Evolutionary conservation across 2,113 vertebrate genomes (phyloP).

Genomic region (Taurulus bubalis): DNA sequence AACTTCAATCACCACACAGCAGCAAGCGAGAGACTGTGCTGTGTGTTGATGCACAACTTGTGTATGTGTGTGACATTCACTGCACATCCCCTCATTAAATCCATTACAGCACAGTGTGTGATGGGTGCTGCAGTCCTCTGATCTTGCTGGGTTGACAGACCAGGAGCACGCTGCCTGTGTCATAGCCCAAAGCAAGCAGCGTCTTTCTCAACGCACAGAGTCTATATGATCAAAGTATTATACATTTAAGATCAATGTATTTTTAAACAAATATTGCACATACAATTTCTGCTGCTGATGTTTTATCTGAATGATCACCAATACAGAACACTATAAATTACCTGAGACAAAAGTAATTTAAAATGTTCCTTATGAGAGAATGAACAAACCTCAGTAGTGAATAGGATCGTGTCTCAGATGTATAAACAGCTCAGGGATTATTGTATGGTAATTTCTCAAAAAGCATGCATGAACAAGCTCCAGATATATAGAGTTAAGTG

Average conservation of each 20-base stretch:
- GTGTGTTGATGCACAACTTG: slow-evolving; percentile 38
- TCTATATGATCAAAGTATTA: slow-evolving; percentile 1
- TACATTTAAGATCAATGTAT: slow-evolving; percentile 28
- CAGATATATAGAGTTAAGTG: slow-evolving; percentile 3
- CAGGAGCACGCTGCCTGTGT: slow-evolving; percentile 48
- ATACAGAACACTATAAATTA: slow-evolving; percentile 1
- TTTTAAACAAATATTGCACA: slow-evolving; percentile 18
- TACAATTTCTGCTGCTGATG: slow-evolving; percentile 12
- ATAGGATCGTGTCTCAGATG: background rate
- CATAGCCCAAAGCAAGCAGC: slow-evolving; percentile 59
- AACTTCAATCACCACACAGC: slow-evolving; percentile 65
- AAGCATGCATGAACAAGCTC: slow-evolving; percentile 5
- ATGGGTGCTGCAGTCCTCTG: slow-evolving; percentile 74
- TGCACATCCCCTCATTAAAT: slow-evolving; percentile 76
- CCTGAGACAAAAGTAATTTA: background rate
- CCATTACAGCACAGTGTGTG: slow-evolving; percentile 75
- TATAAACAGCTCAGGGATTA: background rate
- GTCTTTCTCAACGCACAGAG: slow-evolving; percentile 40
- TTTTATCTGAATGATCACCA: slow-evolving; percentile 23
- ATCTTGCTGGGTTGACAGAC: slow-evolving; percentile 69
- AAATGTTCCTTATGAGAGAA: background rate
- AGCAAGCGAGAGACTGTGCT: slow-evolving; percentile 38
- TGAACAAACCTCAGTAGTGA: background rate
- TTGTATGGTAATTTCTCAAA: slow-evolving; percentile 12
- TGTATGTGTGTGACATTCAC: slow-evolving; percentile 62